These are phyloP conservation scores for Leptura quadrifasciata DNA, from an alignment of 2,888 invertebrate genomes.

Conservation along the genomic window DNA sequence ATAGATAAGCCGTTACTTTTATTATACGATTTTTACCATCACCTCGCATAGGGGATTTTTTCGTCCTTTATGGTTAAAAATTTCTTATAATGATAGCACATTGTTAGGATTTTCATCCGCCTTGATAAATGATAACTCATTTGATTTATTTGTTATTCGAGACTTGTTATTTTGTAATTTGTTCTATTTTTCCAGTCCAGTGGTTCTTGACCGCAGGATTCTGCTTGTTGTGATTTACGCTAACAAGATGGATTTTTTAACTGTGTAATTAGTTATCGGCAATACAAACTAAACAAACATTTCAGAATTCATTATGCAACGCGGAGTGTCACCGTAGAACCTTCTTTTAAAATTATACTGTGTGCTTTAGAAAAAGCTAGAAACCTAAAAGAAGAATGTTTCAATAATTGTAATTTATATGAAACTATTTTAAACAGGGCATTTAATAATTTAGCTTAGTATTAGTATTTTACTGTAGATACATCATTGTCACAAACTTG, in stretches of 20 bases:
- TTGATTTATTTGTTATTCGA: background rate
- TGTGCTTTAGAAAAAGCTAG: no score
- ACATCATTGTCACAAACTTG: no score
- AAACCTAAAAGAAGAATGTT: no score
- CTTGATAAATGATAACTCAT: background rate
- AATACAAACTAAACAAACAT: background rate
- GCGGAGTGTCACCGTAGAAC: no score
- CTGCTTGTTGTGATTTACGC: slow-evolving; percentile 9
- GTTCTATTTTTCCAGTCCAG: background rate
- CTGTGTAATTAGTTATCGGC: background rate
- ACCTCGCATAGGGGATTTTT: background rate
- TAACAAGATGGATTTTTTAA: background rate
- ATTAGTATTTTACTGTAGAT: no score
- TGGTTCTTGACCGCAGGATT: slow-evolving; percentile 3
- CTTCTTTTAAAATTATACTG: no score
- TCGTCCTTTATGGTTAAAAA: background rate
- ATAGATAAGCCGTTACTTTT: slow-evolving; percentile 38
- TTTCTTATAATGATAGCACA: background rate
- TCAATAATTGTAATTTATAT: no score
- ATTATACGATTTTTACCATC: slow-evolving; percentile 11
- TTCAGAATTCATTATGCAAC: background rate
- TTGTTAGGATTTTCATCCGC: background rate
- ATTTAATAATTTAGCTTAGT: no score
- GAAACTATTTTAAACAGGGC: no score
- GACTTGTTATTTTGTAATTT: background rate